Percentiles rank a stretch among this genome's conserved stretches.
Evolutionary conservation across 2,888 invertebrate species (phyloP).

Genomic region (Pedicia rivosa): DNA sequence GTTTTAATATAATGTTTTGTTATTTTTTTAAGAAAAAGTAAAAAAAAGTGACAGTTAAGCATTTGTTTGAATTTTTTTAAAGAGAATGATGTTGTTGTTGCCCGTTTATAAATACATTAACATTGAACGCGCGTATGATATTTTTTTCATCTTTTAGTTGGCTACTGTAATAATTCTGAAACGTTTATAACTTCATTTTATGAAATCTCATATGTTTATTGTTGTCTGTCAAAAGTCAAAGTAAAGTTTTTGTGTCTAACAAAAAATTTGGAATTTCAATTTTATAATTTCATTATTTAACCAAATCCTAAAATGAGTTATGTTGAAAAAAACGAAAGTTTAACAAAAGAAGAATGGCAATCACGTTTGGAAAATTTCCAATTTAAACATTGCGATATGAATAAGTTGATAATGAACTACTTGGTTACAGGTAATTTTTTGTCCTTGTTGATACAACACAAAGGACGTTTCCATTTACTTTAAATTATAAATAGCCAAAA

Average conservation of each 20-base stretch:
- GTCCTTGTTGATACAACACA: no score
- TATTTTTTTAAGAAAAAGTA: no score
- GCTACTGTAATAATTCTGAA: no score
- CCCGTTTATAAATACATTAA: no score
- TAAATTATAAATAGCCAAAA: conserved; percentile 95
- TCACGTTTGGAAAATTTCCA: conserved; percentile 37
- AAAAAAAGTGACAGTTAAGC: conserved; percentile 1
- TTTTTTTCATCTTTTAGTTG: no score
- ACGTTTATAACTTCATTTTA: no score
- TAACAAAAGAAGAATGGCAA: conserved; percentile 30
- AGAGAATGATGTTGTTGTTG: no score
- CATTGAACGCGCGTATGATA: no score
- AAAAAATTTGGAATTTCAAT: not conserved
- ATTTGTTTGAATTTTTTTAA: no score
- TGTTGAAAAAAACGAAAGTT: conserved; percentile 26
- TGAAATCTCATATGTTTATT: not conserved
- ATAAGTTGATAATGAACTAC: conserved; percentile 96
- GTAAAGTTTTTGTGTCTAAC: not conserved
- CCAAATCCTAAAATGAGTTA: conserved; percentile 22
- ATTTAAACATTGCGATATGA: conserved; percentile 84
- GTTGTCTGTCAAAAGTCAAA: not conserved
- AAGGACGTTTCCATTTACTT: no score
- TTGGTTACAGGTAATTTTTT: conserved; percentile 71
- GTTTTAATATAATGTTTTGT: no score
- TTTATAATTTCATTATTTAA: not conserved